These are phyloP conservation scores for Phymastichus coffea DNA, from an alignment of 1,140 invertebrate species.

Conservation along the genomic window DNA sequence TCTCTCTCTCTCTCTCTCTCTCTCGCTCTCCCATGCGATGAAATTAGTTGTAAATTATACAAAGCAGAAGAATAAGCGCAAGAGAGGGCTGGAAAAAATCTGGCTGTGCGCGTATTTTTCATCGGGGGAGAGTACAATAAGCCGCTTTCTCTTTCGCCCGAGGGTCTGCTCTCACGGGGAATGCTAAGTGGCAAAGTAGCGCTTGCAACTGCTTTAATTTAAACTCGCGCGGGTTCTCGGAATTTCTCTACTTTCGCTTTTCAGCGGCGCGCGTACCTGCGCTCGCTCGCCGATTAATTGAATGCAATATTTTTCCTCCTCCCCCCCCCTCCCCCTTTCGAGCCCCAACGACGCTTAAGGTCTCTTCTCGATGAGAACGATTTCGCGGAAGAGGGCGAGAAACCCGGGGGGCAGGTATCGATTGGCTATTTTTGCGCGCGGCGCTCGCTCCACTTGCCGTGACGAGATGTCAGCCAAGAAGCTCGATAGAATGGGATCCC, in stretches of 20 bases:
- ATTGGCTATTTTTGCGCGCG: no score
- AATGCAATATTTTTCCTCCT: conserved; percentile 25
- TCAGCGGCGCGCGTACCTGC: conserved; percentile 4
- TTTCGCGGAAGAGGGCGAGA: no score
- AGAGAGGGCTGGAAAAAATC: not conserved
- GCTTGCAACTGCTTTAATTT: conserved; percentile 41
- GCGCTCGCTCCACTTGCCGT: no score
- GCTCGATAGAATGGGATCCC: no score
- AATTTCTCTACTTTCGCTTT: conserved; percentile 34
- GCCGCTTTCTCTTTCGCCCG: not conserved
- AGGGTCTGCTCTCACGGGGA: conserved; percentile 16
- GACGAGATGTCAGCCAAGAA: no score
- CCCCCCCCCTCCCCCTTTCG: no score
- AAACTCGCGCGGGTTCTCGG: conserved; percentile 40
- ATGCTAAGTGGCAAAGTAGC: conserved; percentile 24
- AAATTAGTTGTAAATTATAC: conserved; percentile 17
- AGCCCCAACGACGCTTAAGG: no score
- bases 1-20: no score
- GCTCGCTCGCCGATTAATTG: conserved; percentile 15
- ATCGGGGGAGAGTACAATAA: not conserved
- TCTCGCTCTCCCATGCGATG: not conserved
- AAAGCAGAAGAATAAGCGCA: not conserved
- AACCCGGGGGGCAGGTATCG: no score
- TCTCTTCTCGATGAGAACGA: no score
- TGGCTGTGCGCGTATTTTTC: conserved; percentile 16